Conservation (phyloP, 2,797 vertebrate genomes). For the Sebastes nivosus region DNA sequence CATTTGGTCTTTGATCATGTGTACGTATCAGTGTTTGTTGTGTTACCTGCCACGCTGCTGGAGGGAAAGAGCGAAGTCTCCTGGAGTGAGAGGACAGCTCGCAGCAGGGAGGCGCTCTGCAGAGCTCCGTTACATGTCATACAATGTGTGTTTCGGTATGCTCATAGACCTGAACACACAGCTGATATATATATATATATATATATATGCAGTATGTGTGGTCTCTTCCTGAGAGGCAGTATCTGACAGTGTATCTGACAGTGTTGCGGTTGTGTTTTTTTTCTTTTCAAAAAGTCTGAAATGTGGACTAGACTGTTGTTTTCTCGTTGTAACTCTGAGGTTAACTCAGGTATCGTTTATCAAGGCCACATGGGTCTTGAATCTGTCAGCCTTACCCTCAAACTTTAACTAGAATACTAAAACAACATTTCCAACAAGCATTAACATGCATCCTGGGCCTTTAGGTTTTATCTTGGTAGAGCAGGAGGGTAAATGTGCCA, state of each 20-base stretch:
- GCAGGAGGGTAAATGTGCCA: constrained; percentile 25
- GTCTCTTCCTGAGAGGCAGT: not conserved
- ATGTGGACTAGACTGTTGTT: not conserved
- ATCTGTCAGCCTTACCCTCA: not conserved
- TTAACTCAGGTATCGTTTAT: constrained; percentile 4
- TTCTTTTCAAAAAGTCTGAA: not conserved
- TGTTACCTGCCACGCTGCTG: constrained; percentile 49
- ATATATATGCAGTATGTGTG: not conserved
- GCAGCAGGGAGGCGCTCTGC: constrained; percentile 42
- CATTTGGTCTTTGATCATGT: not conserved
- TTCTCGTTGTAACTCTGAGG: not conserved
- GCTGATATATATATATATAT: not conserved
- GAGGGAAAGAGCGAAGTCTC: constrained; percentile 26
- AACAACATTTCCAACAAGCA: constrained; percentile 15
- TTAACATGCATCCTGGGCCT: constrained; percentile 1
- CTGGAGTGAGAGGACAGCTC: constrained; percentile 55
- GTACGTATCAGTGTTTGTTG: constrained; percentile 27
- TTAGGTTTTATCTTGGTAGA: constrained; percentile 27
- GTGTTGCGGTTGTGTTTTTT: not conserved
- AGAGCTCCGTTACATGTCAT: constrained; percentile 42
- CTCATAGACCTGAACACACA: constrained; percentile 5
- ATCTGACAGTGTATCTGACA: not conserved
- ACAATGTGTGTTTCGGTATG: constrained; percentile 35
- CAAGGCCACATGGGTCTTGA: not conserved
- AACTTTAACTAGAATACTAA: constrained; percentile 17